phyloP scores from a whole-genome alignment of 2,113 vertebrate genomes.

The Tragulus kanchil region DNA sequence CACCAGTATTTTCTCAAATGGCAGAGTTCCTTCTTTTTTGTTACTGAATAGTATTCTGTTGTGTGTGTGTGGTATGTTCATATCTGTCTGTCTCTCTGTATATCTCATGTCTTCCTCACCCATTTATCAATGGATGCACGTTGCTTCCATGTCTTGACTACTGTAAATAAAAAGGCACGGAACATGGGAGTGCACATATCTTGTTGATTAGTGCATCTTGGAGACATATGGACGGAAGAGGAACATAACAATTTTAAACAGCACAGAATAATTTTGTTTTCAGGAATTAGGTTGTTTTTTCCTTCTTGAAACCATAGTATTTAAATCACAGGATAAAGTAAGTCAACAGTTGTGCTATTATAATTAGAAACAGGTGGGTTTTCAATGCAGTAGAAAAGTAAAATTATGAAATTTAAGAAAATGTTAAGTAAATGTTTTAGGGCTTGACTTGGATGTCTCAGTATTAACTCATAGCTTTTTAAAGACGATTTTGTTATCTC shows the following conservation, averaged over 20 bases:
- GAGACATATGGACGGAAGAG: not conserved
- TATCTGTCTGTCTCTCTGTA: not conserved
- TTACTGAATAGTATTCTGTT: not conserved
- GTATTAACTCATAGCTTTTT: not conserved
- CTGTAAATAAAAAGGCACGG: not conserved
- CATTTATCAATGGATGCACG: too few species aligned
- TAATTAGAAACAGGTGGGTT: not conserved
- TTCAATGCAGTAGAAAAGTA: not conserved
- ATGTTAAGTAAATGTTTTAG: not conserved
- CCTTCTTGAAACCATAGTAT: not conserved
- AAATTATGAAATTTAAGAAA: not conserved
- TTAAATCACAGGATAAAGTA: not conserved
- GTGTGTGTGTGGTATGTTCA: not conserved
- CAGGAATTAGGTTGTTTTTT: not conserved
- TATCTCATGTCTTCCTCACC: not conserved
- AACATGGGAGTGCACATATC: not conserved
- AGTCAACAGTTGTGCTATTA: not conserved
- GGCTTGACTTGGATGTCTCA: not conserved
- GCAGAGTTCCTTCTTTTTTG: not conserved
- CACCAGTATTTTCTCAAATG: not conserved
- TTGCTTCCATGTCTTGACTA: not conserved
- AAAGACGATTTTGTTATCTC: not conserved
- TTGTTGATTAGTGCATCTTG: not conserved
- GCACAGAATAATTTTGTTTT: not conserved
- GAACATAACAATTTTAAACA: not conserved